phyloP scores from a whole-genome alignment of 2,113 vertebrate genomes.

The Eretmochelys imbricata region DNA sequence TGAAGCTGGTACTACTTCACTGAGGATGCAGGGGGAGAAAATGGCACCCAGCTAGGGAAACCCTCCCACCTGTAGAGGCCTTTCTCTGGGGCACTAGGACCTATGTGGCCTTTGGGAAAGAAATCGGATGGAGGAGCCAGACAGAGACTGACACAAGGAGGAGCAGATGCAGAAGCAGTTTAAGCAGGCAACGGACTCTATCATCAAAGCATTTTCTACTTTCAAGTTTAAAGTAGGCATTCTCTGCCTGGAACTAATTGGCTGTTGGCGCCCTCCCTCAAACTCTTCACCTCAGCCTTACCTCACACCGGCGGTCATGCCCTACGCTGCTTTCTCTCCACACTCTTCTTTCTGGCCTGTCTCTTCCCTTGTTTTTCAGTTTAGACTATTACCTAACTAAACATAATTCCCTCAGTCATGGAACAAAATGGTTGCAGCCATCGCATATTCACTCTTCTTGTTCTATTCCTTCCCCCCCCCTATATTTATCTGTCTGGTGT shows the following conservation, averaged over 20 bases:
- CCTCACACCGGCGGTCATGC: background rate
- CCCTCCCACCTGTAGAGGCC: too few species aligned
- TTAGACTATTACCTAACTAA: background rate
- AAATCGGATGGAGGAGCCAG: background rate
- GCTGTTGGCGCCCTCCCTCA: background rate
- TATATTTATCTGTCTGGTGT: rapidly evolving
- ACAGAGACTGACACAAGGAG: background rate
- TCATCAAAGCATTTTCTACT: background rate
- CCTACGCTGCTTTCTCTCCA: background rate
- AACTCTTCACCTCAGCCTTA: background rate
- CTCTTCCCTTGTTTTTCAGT: background rate
- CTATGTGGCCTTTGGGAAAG: background rate
- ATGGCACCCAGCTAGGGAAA: too few species aligned
- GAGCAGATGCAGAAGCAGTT: background rate
- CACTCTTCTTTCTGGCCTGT: background rate
- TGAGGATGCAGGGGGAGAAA: too few species aligned
- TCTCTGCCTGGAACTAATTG: background rate
- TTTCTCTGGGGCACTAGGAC: background rate
- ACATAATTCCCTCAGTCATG: background rate
- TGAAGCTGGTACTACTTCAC: too few species aligned
- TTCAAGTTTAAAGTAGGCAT: background rate
- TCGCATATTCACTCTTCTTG: background rate
- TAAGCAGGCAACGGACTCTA: background rate
- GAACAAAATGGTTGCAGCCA: background rate
- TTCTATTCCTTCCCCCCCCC: rapidly evolving